A percentile compares a stretch with the other conserved stretches of the same genome.
Conservation (phyloP, 2,888 invertebrate species). For the Cheilosia variabilis region DNA sequence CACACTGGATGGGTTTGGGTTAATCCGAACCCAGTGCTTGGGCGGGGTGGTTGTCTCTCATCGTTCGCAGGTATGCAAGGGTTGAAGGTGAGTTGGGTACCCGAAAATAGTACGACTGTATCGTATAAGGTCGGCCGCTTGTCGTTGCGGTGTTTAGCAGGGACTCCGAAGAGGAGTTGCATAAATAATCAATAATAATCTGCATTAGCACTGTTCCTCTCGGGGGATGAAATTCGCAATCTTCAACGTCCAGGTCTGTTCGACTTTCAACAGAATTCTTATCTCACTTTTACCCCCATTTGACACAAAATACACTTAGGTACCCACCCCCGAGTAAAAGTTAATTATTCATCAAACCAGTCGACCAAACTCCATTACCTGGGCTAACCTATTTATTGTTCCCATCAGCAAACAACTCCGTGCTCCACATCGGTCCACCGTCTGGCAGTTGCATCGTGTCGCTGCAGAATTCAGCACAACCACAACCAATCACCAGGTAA, state of each 20-base stretch:
- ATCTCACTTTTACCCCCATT: too few species aligned
- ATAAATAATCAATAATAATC: not conserved
- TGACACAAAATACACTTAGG: not conserved
- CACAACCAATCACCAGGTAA: conserved; percentile 50
- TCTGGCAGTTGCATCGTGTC: conserved; percentile 18
- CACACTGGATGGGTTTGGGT: conserved; percentile 47
- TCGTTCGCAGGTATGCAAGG: too few species aligned
- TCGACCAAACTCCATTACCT: conserved; percentile 51
- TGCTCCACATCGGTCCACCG: conserved; percentile 13
- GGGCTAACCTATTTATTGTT: conserved; percentile 53
- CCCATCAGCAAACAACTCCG: conserved; percentile 39
- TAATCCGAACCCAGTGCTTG: conserved; percentile 49
- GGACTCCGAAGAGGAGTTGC: not conserved
- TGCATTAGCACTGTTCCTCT: not conserved
- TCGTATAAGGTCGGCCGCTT: conserved; percentile 30
- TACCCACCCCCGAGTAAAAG: conserved; percentile 18
- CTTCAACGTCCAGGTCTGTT: too few species aligned
- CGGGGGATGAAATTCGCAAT: too few species aligned
- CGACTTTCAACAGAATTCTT: too few species aligned
- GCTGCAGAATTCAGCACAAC: conserved; percentile 13
- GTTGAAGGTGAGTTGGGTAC: not conserved
- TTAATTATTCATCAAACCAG: conserved; percentile 46
- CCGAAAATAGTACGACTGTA: too few species aligned
- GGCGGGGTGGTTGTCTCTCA: not conserved
- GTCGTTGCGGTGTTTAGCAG: not conserved